phyloP scores from a whole-genome alignment of 2,797 vertebrate species.

The Platalea minor region DNA sequence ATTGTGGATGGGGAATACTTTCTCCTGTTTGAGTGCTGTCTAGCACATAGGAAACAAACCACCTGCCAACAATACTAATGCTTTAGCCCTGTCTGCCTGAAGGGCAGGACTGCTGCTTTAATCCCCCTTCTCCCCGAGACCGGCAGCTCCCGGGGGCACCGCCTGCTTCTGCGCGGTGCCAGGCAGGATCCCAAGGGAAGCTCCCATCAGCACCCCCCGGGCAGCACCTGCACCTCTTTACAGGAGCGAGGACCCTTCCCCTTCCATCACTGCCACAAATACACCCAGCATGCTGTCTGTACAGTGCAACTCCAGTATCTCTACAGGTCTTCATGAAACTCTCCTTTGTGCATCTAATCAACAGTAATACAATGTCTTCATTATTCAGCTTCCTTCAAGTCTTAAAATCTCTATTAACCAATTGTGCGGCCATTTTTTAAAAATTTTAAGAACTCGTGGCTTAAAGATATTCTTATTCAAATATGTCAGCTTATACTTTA shows the following conservation, averaged over 20 bases:
- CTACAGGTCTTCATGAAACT: not conserved
- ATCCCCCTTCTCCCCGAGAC: accelerated
- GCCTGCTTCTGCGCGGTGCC: not conserved
- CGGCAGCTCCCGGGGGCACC: accelerated
- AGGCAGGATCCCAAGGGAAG: not conserved
- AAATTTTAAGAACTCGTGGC: not conserved
- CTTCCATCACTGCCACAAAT: not conserved
- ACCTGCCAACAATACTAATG: not conserved
- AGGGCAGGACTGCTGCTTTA: not conserved
- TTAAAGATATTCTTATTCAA: constrained; percentile 53
- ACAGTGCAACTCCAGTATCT: not conserved
- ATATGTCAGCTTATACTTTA: constrained; percentile 42
- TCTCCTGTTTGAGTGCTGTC: constrained; percentile 19
- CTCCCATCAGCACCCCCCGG: not conserved
- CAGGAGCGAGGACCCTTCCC: not conserved
- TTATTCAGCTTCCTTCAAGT: not conserved
- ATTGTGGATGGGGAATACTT: not conserved
- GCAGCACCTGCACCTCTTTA: not conserved
- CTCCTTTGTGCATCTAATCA: not conserved
- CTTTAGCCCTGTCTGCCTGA: not conserved
- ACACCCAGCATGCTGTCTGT: no score
- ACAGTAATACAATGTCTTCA: not conserved
- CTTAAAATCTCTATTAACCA: constrained; percentile 12
- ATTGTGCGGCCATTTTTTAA: not conserved
- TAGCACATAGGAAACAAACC: constrained; percentile 14